Base-by-base conservation (phyloP, 1,140 invertebrate genomes). In the Pteromalus puparum region DNA sequence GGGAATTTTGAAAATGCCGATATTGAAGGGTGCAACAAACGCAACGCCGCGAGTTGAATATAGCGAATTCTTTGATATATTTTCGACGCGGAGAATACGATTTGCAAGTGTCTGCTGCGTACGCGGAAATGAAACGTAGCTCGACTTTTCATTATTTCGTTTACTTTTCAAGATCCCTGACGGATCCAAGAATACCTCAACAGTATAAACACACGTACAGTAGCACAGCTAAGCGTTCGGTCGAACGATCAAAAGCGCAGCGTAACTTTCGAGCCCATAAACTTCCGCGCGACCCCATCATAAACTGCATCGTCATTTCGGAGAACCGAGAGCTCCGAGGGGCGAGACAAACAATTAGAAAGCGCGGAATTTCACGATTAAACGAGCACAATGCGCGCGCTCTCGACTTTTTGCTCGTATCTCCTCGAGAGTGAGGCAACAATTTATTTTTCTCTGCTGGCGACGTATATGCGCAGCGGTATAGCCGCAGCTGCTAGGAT, bases 391-490 rank as follows among this genome's bases (percentile, higher is more conserved):
- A 73, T 74, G 73, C 30, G 42, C 0, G 18, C 24, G 42, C 1
- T 10, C 24, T 30, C 68, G 30, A 48, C 10, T 24, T 68, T 67
- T 80, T 84, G 80, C 73, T 34, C 82, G 21, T 28, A 0, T 61
- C 28, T 18, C 4, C 18, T 30, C 38, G 61, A 5, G 18, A 18
- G 34, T 18, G 34, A n/a, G 73, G 68, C 28, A 61, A 81, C 79
- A 75, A 85, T 85, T 82, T 85, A 85, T 85, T 78, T 82, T 82
- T 82, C 72, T 10, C 84, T 78, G 74, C 15, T 48, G 15, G 0
- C 5, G 48, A 81, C 80, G 53, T 78, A n/a, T n/a, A n/a, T n/a
- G n/a, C n/a, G n/a, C n/a, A n/a, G n/a, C n/a, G n/a, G 28, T 38
- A 80, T 46, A n/a, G 38, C 53, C 48, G 30, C 18, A n/a, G 13